Conservation (phyloP, 1,140 invertebrate species). For the Maniola jurtina region DNA sequence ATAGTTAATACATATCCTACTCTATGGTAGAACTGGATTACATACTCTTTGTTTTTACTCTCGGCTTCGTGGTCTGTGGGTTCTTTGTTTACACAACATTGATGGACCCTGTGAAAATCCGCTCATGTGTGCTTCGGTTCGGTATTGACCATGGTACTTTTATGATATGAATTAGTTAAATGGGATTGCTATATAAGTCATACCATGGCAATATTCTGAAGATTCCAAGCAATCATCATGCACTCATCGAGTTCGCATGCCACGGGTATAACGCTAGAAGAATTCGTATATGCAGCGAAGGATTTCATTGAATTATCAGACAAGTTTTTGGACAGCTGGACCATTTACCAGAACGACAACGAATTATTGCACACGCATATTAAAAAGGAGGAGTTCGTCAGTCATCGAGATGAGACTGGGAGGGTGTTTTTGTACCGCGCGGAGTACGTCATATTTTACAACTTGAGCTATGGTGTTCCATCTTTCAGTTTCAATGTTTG, state of each 20-base stretch:
- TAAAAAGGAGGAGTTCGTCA: constrained; percentile 55
- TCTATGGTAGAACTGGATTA: too few species aligned
- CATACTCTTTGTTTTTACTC: too few species aligned
- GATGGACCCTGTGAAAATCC: too few species aligned
- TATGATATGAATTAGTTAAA: too few species aligned
- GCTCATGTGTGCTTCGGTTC: too few species aligned
- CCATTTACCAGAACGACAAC: constrained; percentile 38
- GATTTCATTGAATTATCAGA: constrained; percentile 53
- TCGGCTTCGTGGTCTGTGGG: too few species aligned
- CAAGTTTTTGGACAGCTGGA: constrained; percentile 54
- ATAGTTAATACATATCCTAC: too few species aligned
- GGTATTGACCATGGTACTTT: too few species aligned
- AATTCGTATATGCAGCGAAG: constrained; percentile 49
- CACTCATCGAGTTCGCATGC: not conserved
- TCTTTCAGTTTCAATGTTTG: constrained; percentile 69
- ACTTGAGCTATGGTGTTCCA: constrained; percentile 63
- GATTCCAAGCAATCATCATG: not conserved
- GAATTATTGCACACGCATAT: constrained; percentile 46
- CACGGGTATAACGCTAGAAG: constrained; percentile 34
- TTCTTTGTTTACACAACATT: too few species aligned
- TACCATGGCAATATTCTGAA: too few species aligned
- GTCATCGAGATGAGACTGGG: constrained; percentile 20
- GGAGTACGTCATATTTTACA: constrained; percentile 64
- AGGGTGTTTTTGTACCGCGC: constrained; percentile 42
- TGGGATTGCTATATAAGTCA: too few species aligned